These are phyloP conservation scores for Harpegnathos saltator DNA, from an alignment of 1,140 invertebrate genomes.

Conservation along the genomic window DNA sequence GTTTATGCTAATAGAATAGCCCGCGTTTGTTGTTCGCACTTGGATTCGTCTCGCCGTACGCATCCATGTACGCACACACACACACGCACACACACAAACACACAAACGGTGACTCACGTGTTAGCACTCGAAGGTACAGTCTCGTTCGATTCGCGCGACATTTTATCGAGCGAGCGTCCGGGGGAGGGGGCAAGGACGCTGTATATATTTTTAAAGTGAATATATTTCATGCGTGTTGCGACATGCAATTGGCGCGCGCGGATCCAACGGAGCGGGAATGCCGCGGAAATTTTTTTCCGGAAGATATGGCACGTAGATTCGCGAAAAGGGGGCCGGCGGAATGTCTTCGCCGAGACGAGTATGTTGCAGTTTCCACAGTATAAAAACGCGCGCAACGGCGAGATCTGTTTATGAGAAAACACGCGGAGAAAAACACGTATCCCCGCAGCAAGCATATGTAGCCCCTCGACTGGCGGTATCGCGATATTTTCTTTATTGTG, in stretches of 20 bases:
- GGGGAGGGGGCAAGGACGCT: too few species aligned
- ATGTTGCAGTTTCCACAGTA: neutral
- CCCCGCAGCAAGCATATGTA: too few species aligned
- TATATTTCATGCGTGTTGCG: neutral
- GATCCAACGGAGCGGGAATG: neutral
- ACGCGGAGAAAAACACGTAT: slow-evolving; percentile 5
- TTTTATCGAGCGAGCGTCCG: too few species aligned
- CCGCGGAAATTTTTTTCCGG: neutral
- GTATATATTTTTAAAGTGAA: neutral
- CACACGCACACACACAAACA: neutral
- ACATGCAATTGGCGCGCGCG: neutral
- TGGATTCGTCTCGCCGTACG: neutral
- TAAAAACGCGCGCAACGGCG: slow-evolving; percentile 8
- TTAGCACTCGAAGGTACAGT: too few species aligned
- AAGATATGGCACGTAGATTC: neutral
- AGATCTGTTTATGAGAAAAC: slow-evolving; percentile 7
- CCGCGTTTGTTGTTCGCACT: neutral
- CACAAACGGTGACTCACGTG: too few species aligned
- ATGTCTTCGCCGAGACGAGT: neutral
- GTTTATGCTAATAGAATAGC: neutral
- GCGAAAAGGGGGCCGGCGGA: neutral
- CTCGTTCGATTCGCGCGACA: too few species aligned
- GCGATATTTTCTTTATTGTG: slow-evolving; percentile 37
- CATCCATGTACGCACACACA: too few species aligned
- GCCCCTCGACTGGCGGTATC: neutral